phyloP scores from a whole-genome alignment of 2,113 vertebrate species.

The Acrocephalus arundinaceus region DNA sequence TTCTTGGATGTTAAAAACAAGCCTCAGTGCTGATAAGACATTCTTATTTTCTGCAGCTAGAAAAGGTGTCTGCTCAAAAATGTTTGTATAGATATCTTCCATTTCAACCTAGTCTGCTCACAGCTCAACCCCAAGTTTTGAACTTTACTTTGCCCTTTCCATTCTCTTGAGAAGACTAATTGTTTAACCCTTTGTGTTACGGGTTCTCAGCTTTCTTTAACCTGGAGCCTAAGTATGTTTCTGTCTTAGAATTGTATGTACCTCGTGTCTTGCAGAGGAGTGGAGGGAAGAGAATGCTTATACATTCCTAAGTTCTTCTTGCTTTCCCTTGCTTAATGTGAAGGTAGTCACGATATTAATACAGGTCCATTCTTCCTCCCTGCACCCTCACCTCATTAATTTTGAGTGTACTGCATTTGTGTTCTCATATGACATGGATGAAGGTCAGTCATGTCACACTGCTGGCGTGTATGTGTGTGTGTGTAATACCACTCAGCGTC shows the following conservation, averaged over 20 bases:
- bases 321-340: not conserved
- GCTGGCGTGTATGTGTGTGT: fast-evolving
- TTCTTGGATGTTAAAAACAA: not conserved
- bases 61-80: not conserved
- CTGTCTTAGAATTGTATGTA: not conserved
- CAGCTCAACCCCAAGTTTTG: not conserved
- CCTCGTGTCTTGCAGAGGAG: not conserved
- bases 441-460: not conserved
- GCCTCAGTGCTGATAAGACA: not conserved
- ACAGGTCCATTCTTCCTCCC: not conserved
- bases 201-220: not conserved
- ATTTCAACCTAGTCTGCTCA: not conserved
- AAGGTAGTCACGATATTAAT: not conserved
- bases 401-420: not conserved
- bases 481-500: not conserved
- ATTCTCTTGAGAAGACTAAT: not conserved
- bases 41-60: not conserved
- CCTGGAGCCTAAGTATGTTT: not conserved
- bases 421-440: not conserved
- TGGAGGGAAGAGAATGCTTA: not conserved
- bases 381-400: not conserved
- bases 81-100: not conserved
- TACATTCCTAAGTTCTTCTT: not conserved
- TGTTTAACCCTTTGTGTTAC: not conserved
- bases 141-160: not conserved